Base-by-base conservation (phyloP, 2,113 vertebrate species). In the Tachuris rubrigastra region DNA sequence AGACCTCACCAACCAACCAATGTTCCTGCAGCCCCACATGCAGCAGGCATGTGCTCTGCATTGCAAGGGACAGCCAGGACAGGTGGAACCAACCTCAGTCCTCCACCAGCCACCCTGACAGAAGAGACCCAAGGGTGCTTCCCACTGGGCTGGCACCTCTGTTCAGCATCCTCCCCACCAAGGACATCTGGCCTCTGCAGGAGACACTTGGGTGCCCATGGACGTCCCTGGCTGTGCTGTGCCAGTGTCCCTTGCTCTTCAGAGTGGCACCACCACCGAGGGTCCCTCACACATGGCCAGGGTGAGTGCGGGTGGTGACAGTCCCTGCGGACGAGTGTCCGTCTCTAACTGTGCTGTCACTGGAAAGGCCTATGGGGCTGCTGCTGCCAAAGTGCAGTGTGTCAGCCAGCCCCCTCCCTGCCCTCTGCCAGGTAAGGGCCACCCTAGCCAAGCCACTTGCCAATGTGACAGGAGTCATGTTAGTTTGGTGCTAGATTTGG, bases 11-110 rank as follows among this genome's bases (percentile, higher is more conserved):
- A 4, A 2, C 10, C 41, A 4, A 2, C 2, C 3, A 1, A 33
- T 1, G 1, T 1, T 10, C 10, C 50, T 15, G 55, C 46, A 21
- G 55, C 24, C 9, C 39, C 33, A 3, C 1, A 1, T 0, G 1
- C 19, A 1, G n/a, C 0, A 0, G 41, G 11, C 49, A 4, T 2
- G 1, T 5, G 6, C 33, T 5, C n/a, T 4, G 52, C 65, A 19
- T 24, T 8, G 52, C 47, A 8, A 12, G 23, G n/a, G 20, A 3
- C 55, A 33, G 17, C 39, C 17, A 0, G 9, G 3, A 17, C 16
- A 6, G 39, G 42, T 10, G 42, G n/a, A 6, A 9, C 3, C 1
- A 16, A 10, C 31, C 31, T 10, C 46, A 3, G 46, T 41, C 37
- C 53, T 33, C 27, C 21, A 33, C 25, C 46, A 27, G 18, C 35